Conservation (phyloP, 2,113 vertebrate species). For the Cochlearius cochlearius region DNA sequence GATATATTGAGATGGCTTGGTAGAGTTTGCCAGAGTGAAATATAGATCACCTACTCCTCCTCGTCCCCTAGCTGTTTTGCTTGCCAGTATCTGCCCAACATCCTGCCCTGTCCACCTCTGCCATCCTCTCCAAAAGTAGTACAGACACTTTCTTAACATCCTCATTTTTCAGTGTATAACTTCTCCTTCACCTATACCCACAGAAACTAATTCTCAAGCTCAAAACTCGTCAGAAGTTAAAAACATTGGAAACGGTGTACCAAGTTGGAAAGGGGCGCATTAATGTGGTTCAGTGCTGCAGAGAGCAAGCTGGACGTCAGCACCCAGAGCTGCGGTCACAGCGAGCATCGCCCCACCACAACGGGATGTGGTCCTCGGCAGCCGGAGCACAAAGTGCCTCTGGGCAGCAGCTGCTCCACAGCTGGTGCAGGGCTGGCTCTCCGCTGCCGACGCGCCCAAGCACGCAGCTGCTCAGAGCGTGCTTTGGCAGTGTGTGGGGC, state of each 20-base stretch:
- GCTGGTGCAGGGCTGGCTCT: background rate
- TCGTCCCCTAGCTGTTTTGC: background rate
- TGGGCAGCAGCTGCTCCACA: conserved; percentile 23
- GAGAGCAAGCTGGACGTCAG: background rate
- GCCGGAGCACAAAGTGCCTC: background rate
- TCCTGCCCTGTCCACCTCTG: background rate
- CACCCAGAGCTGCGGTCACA: background rate
- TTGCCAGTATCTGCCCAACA: background rate
- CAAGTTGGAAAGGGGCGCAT: rapidly evolving
- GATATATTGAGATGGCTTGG: background rate
- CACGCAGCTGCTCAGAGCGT: background rate
- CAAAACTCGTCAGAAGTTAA: background rate
- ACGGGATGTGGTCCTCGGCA: background rate
- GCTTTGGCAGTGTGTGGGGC: background rate
- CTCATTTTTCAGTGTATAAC: background rate
- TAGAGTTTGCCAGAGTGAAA: background rate
- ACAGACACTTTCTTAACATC: background rate
- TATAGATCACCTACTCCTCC: background rate
- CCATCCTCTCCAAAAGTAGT: background rate
- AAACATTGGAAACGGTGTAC: background rate
- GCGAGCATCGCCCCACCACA: background rate
- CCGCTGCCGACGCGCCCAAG: background rate
- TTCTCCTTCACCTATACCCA: background rate
- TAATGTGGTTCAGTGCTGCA: background rate
- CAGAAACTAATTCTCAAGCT: background rate